These are phyloP conservation scores for Morinoia aosen DNA, from an alignment of 2,888 invertebrate species.

Conservation along the genomic window DNA sequence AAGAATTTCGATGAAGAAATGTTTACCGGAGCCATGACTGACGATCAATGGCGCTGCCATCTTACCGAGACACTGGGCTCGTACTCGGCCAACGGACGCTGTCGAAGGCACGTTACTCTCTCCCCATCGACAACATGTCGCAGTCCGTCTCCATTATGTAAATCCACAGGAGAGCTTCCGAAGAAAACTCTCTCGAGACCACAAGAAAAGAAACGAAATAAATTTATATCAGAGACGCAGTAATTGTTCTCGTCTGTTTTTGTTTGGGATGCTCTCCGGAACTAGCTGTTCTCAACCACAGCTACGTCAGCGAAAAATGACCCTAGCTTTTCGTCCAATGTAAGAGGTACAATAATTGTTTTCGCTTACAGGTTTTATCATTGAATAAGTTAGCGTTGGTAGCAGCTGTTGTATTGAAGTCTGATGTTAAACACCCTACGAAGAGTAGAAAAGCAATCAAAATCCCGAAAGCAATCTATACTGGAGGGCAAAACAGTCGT, in stretches of 20 bases:
- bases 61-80: background rate
- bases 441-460: too few species aligned
- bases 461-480: too few species aligned
- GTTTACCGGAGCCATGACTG: background rate
- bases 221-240: background rate
- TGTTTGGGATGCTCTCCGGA: background rate
- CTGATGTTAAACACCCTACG: too few species aligned
- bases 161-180: conserved; percentile 20
- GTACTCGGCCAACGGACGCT: background rate
- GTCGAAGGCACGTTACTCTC: conserved; percentile 21
- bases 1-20: background rate
- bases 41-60: background rate
- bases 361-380: background rate
- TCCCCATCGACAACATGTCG: conserved; percentile 43
- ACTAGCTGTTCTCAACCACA: background rate
- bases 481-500: too few species aligned
- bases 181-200: conserved; percentile 10
- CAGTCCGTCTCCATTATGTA: conserved; percentile 49
- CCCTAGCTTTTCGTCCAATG: background rate
- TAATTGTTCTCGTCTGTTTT: background rate
- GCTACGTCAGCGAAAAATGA: background rate
- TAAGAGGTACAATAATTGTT: background rate
- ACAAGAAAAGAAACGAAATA: background rate
- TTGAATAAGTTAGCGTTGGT: background rate
- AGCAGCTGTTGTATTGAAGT: too few species aligned